phyloP scores from a whole-genome alignment of 2,113 vertebrate genomes.

The Progne subis region DNA sequence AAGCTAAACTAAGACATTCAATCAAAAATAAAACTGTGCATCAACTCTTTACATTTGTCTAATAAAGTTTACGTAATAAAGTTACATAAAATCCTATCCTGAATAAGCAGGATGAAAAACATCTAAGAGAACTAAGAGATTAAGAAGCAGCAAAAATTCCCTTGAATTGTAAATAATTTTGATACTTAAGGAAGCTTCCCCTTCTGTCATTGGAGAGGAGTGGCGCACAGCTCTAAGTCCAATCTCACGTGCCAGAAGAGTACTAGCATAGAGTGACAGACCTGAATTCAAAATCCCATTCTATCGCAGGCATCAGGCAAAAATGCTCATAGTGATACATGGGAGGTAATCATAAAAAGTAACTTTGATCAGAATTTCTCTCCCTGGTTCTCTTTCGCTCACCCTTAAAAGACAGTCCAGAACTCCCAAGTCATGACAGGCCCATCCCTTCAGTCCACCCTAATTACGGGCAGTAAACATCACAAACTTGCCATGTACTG shows the following conservation, averaged over 20 bases:
- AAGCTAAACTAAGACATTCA: not conserved
- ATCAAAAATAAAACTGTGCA: not conserved
- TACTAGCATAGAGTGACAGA: not conserved
- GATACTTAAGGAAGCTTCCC: not conserved
- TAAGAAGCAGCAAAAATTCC: not conserved
- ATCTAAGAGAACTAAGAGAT: not conserved
- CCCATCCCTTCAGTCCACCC: not conserved
- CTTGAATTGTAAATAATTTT: not conserved
- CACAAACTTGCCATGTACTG: not conserved
- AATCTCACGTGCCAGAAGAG: not conserved
- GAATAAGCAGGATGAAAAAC: not conserved
- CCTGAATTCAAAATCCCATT: not conserved
- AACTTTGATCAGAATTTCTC: not conserved
- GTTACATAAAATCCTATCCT: not conserved
- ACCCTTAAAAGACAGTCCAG: not conserved
- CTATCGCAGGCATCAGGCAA: not conserved
- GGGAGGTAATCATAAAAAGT: not conserved
- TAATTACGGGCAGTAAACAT: not conserved
- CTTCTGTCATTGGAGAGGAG: not conserved
- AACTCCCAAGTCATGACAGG: not conserved
- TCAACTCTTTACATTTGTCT: not conserved
- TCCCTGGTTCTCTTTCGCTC: not conserved
- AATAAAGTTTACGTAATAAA: not conserved
- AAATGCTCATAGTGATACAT: not conserved
- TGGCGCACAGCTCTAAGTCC: not conserved